phyloP scores from a whole-genome alignment of 2,888 invertebrate genomes.

The Hirtodrosophila cameraria region DNA sequence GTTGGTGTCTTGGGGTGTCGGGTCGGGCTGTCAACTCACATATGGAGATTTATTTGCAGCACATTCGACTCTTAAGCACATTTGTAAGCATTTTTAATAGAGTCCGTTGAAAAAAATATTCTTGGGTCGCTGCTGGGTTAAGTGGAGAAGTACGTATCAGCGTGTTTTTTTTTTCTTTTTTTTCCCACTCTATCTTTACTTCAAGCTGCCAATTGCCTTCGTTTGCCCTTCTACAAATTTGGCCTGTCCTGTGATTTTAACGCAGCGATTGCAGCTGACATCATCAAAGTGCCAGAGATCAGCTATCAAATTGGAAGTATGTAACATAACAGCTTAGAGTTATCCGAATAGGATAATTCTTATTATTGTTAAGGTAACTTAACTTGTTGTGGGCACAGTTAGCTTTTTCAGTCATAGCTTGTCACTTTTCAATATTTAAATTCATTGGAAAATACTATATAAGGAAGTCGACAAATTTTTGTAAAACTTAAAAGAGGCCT shows the following conservation, averaged over 20 bases:
- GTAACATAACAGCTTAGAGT: not conserved
- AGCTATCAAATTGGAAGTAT: conserved; percentile 41
- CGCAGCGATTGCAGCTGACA: conserved; percentile 49
- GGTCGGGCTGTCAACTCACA: conserved; percentile 65
- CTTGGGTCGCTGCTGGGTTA: conserved; percentile 42
- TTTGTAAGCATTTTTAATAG: conserved; percentile 79
- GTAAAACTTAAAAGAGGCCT: too few relatives aligned
- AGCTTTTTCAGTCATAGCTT: too few relatives aligned
- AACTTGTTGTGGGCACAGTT: too few relatives aligned
- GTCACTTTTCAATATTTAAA: too few relatives aligned
- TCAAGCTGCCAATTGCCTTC: conserved; percentile 44
- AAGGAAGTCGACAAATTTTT: too few relatives aligned
- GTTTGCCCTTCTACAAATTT: conserved; percentile 49
- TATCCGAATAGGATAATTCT: too few relatives aligned
- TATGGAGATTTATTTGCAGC: conserved; percentile 73
- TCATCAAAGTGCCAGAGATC: conserved; percentile 54
- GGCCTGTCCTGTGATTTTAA: conserved; percentile 38
- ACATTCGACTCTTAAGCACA: conserved; percentile 68
- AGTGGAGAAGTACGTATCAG: conserved; percentile 32
- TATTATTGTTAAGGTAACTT: too few relatives aligned
- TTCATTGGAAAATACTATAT: too few relatives aligned
- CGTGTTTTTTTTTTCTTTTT: not conserved
- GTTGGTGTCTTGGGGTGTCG: not conserved
- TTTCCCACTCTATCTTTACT: not conserved
- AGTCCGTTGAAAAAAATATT: conserved; percentile 49